Conservation (phyloP, 2,113 vertebrate genomes). For the Apodemus sylvaticus region DNA sequence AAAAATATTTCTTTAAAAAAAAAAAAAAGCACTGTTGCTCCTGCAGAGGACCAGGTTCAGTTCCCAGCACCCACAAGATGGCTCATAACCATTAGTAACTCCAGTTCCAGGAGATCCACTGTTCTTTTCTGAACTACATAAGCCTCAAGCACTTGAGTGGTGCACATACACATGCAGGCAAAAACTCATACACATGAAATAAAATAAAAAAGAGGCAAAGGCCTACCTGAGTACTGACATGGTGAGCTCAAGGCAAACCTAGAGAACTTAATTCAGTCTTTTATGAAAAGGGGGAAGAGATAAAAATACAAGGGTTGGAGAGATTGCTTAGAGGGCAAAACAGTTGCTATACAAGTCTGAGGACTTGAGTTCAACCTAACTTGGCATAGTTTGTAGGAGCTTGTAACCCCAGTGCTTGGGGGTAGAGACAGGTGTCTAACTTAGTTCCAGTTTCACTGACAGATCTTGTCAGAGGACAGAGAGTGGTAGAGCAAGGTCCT, state of each 20-base stretch:
- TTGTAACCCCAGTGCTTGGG: background rate
- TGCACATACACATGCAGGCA: background rate
- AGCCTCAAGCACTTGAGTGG: background rate
- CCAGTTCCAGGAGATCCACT: background rate
- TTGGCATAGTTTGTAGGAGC: background rate
- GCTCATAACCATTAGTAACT: background rate
- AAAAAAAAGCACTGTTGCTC: background rate
- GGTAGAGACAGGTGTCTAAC: background rate
- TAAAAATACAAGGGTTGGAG: background rate
- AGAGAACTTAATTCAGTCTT: background rate
- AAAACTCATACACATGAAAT: background rate
- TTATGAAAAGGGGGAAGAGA: background rate
- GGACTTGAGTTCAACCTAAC: background rate
- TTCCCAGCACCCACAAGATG: background rate
- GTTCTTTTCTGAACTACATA: background rate
- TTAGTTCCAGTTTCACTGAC: background rate
- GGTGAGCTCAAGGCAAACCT: background rate
- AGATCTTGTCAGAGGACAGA: background rate
- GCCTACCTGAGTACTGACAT: too few species aligned
- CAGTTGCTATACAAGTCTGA: background rate
- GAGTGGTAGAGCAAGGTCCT: too few species aligned
- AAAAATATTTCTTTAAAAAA: too few species aligned
- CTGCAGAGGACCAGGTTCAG: background rate
- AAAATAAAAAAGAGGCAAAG: background rate
- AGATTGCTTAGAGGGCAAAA: background rate